phyloP scores from a whole-genome alignment of 2,797 vertebrate species.

The Pseudochaenichthys georgianus region DNA sequence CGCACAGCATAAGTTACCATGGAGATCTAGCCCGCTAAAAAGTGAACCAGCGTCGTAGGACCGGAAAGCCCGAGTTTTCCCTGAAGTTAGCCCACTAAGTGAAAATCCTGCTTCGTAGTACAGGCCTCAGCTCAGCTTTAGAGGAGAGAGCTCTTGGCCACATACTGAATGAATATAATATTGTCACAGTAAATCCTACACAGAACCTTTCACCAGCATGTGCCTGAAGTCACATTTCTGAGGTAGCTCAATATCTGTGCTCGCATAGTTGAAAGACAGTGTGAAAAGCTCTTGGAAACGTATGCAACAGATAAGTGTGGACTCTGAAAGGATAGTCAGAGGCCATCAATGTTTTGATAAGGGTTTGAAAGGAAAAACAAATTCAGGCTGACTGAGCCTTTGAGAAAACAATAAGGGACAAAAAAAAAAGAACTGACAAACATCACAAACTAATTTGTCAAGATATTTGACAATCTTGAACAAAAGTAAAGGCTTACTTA shows the following conservation, averaged over 20 bases:
- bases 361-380: not conserved
- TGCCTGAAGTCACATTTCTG: conserved; percentile 7
- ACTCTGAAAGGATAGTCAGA: conserved; percentile 6
- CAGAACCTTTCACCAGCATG: conserved; percentile 2
- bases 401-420: not conserved
- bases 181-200: conserved; percentile 29
- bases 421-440: not conserved
- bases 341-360: not conserved
- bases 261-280: not conserved
- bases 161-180: conserved; percentile 30
- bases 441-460: not conserved
- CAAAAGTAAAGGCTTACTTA: conserved; percentile 2
- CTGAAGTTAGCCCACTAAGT: too few relatives aligned
- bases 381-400: not conserved
- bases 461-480: not conserved
- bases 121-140: conserved; percentile 24
- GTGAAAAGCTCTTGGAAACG: not conserved
- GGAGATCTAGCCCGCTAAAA: too few relatives aligned
- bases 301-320: not conserved
- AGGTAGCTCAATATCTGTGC: conserved; percentile 3
- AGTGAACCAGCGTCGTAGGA: too few relatives aligned
- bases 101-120: too few relatives aligned
- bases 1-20: too few relatives aligned
- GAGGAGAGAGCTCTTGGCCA: conserved; percentile 26
- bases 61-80: too few relatives aligned